Percentiles rank a stretch among this genome's conserved stretches.
Evolutionary conservation across 2,113 vertebrate species (phyloP).

Genomic region (Callorhinus ursinus): DNA sequence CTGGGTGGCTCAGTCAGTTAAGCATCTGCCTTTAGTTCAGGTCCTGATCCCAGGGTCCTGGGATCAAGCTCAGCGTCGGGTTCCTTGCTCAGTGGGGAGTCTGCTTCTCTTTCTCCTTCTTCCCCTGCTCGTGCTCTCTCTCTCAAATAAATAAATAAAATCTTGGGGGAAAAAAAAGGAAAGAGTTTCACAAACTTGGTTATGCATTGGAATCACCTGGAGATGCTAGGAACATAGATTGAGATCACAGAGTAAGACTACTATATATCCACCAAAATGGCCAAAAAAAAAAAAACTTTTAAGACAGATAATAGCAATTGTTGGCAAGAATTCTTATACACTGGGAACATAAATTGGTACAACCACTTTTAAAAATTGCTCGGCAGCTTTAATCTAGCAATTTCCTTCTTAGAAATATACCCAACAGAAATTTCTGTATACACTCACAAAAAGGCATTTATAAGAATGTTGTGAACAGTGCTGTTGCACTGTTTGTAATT

Average conservation of each 20-base stretch:
- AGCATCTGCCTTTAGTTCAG: background rate
- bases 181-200: background rate
- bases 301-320: slow-evolving; percentile 4
- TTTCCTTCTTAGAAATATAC: slow-evolving; percentile 41
- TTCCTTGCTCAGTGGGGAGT: background rate
- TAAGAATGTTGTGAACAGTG: background rate
- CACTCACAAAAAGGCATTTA: background rate
- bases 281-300: background rate
- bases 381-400: background rate
- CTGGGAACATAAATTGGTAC: background rate
- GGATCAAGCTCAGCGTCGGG: background rate
- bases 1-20: background rate
- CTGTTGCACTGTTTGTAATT: slow-evolving; percentile 18
- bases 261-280: background rate
- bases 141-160: background rate
- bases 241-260: background rate
- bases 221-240: background rate
- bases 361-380: slow-evolving; percentile 25
- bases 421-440: background rate
- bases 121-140: background rate
- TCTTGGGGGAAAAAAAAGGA: background rate
- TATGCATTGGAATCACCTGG: background rate
- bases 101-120: background rate
- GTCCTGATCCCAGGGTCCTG: background rate
- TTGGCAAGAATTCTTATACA: background rate